A percentile compares a stretch with the other conserved stretches of the same genome.
These are phyloP conservation scores for Stratiomys singularior DNA, from an alignment of 2,888 invertebrate species.

Conservation along the genomic window DNA sequence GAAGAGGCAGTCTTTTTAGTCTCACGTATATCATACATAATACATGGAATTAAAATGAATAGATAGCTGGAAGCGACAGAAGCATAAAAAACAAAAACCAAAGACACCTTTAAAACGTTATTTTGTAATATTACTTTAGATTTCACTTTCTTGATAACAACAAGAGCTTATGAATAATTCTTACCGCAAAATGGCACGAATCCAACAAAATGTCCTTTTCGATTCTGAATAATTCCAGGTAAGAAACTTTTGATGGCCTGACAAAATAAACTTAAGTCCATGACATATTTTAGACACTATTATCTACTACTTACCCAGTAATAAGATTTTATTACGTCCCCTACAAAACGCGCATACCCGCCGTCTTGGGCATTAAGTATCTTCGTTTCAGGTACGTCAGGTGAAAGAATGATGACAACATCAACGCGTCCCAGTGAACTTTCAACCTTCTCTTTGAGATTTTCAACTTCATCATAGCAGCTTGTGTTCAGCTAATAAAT, in stretches of 20 bases:
- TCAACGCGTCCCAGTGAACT: conserved; percentile 65
- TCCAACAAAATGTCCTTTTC: conserved; percentile 65
- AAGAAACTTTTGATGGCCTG: conserved; percentile 66
- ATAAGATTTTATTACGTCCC: conserved; percentile 66
- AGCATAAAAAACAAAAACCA: too few species aligned
- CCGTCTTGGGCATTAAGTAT: conserved; percentile 60
- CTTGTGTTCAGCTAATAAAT: conserved; percentile 5
- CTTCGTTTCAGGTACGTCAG: conserved; percentile 62
- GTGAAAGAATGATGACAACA: conserved; percentile 65
- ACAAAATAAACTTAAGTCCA: too few species aligned
- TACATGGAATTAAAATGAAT: neutral
- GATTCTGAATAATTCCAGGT: conserved; percentile 64
- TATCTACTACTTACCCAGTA: conserved; percentile 62
- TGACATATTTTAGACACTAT: too few species aligned
- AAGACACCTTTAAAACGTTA: too few species aligned
- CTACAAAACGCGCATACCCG: conserved; percentile 64
- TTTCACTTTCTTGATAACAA: too few species aligned
- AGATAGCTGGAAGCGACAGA: too few species aligned
- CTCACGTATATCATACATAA: neutral
- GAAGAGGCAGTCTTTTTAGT: neutral
- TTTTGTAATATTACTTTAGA: too few species aligned
- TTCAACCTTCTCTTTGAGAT: conserved; percentile 62
- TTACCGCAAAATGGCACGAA: conserved; percentile 64
- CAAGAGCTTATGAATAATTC: too few species aligned
- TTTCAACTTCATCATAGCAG: conserved; percentile 61